Base-by-base conservation (phyloP, 64 coral and sea anemone species). In the Pocillopora damicornis region DNA sequence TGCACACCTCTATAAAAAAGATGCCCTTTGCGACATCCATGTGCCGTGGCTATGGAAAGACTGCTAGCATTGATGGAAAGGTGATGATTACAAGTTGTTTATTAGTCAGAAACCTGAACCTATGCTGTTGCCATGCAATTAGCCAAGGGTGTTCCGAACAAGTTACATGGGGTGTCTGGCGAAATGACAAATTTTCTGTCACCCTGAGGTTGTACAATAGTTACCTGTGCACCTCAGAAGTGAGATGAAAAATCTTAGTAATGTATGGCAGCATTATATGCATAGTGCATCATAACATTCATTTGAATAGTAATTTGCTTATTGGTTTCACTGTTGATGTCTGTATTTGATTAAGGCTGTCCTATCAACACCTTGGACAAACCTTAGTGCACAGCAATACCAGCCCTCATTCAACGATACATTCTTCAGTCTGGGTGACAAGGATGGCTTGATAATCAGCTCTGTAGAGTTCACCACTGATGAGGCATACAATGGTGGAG, bases 21-120 rank as follows among this genome's bases (percentile, higher is more conserved):
- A 66, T 95, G 42, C 97, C 97, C 75, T 91, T 99, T 93, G 93
- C 89, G n/a, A 99, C 90, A 2, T 95, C 93, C 62, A 86, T 92
- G 30, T 99, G 97, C 75, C 88, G 90, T 83, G 97, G 97, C 63
- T 93, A 92, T 85, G 97, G 97, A 5, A 60, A 95, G 86, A 95
- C 94, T 72, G 82, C 92, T 15, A 88, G 57, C 35, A 86, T 74
- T 61, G 83, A 93, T 82, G 97, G 97, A 37, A 95, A 95, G 93
- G 97, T 99, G 74, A 76, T 66, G 37, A 8, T 23, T 74, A 42
- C 62, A 12, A 16, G 22, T 75, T 8, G 16, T 59, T 13, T 60
- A 15, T 77, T 25, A 37, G 2, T 56, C 17, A 15, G 4, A 7
- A n/a, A 76, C 11, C 17, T 58, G 36, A 22, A 13, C 9, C 1